Evolutionary conservation across 1,140 invertebrate genomes (phyloP).

Genomic region (Ridgeia piscesae): DNA sequence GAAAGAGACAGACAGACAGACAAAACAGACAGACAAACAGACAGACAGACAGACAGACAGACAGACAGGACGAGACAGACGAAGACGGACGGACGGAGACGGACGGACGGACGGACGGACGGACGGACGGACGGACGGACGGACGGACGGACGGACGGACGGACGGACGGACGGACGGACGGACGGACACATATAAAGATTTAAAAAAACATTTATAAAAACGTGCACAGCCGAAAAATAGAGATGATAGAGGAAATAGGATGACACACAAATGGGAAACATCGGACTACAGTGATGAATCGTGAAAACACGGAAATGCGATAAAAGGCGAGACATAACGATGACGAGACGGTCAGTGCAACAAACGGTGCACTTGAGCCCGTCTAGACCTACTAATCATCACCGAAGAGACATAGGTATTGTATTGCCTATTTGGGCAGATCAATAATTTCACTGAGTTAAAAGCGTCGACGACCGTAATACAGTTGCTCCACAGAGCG

Average conservation of each 20-base stretch:
- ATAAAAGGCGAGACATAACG: background rate
- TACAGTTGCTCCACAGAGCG: background rate
- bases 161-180: background rate
- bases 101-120: background rate
- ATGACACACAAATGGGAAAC: background rate
- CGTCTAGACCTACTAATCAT: background rate
- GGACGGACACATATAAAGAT: background rate
- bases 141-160: background rate
- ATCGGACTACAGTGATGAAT: background rate
- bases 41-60: no score
- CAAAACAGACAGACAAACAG: no score
- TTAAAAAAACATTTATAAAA: background rate
- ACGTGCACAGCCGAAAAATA: background rate
- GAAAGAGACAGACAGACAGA: no score
- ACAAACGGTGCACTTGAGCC: background rate
- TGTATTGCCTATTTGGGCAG: background rate
- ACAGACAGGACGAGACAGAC: no score
- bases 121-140: conserved; percentile 8
- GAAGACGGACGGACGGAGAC: background rate
- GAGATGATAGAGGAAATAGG: background rate
- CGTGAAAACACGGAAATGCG: background rate
- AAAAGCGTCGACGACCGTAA: background rate
- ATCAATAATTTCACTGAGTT: background rate
- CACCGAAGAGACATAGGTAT: background rate
- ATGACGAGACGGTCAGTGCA: background rate